Evolutionary conservation across 2,797 vertebrate genomes (phyloP).

Genomic region (Lacerta agilis): DNA sequence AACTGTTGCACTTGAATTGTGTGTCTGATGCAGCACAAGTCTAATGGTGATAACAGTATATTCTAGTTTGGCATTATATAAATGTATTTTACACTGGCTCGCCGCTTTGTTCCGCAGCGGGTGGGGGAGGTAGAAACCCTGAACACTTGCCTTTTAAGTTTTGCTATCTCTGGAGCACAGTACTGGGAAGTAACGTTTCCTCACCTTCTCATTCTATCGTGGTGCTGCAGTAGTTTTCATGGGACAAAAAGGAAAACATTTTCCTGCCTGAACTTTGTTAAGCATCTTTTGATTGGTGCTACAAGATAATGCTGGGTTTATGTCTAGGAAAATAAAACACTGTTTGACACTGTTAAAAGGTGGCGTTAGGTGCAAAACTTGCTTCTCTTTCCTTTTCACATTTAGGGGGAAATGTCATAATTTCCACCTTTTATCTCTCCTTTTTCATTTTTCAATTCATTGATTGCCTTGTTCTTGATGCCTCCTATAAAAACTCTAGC

Average conservation of each 20-base stretch:
- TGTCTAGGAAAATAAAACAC: conserved; percentile 2
- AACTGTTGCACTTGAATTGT: conserved; percentile 25
- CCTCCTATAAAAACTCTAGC: conserved; percentile 41
- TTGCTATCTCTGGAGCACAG: neutral
- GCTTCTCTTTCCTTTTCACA: conserved; percentile 19
- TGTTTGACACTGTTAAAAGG: neutral
- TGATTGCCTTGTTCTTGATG: conserved; percentile 26
- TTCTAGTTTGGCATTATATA: neutral
- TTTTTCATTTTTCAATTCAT: conserved; percentile 34
- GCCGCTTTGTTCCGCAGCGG: neutral
- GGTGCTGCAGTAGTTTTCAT: neutral
- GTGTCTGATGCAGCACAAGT: conserved; percentile 8
- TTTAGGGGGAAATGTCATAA: neutral
- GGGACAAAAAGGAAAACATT: neutral
- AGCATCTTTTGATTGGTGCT: neutral
- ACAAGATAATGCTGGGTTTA: conserved; percentile 7
- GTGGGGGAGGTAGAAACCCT: neutral
- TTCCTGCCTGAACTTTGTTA: neutral
- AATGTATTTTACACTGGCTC: conserved; percentile 37
- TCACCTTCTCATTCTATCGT: conserved; percentile 26
- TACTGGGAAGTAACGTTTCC: neutral
- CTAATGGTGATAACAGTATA: neutral
- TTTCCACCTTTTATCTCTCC: conserved; percentile 30
- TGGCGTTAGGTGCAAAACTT: neutral
- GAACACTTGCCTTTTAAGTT: conserved; percentile 10